Evolutionary conservation across 2,113 vertebrate species (phyloP), one percentile per base, ranked within the genome.

Genomic region (Coturnix japonica): DNA sequence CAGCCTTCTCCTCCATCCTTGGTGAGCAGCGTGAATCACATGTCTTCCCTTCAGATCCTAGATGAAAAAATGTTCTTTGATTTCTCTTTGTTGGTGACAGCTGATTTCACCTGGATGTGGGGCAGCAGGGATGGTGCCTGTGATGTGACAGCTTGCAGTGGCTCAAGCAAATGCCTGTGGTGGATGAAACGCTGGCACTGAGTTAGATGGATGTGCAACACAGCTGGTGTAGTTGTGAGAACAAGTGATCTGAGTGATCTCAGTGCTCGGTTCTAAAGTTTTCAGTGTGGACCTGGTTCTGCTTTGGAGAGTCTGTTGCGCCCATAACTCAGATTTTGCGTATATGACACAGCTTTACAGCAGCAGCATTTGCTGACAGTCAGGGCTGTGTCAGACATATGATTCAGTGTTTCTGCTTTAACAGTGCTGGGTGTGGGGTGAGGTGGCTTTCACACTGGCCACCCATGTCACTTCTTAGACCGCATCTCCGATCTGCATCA

Each of bases 381-480:
- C 63, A 33, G 47, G 14, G 9, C 12, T 81, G 59, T 80, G 81
- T 74, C 89, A 84, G 63, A n/a, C 70, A 16, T 82, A 25, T 39
- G 51, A 69, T 79, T 13, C 57, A 84, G 43, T 60, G 51, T 85
- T 92, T 82, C 43, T 82, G 37, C 87, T 93, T 87, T 82, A 85
- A 79, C 1, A 0, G 85, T 67, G 49, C 54, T 81, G 66, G 71
- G 81, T 44, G 7, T 31, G 61, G 41, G 11, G 5, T 88, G 51
- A 28, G 7, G 43, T 53, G 81, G 53, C 77, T 90, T 35, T 71
- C 73, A 65, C 39, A 64, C 4, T 47, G 47, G 51, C 47, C 86
- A 70, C 70, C 53, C 39, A 15, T 33, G 57, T 65, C 70, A 75
- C 2, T 4, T 37, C 78, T 87, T 61, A 13, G 26, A 7, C 21